Base-by-base conservation (phyloP, 2,113 vertebrate species). In the Salminus brasiliensis region DNA sequence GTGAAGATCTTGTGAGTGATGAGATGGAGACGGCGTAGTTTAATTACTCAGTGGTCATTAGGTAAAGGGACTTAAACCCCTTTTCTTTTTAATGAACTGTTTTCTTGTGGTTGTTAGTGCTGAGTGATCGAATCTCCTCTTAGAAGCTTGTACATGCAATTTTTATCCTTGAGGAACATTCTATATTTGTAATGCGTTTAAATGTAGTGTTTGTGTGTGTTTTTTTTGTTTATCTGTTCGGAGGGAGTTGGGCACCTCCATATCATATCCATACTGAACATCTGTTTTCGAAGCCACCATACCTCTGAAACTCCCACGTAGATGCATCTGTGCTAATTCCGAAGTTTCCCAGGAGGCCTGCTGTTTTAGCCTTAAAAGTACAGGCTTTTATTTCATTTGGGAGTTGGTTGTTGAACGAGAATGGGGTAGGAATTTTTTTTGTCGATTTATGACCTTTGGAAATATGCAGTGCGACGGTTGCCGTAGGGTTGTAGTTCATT, bases 261-360 rank as follows among this genome's bases (percentile, higher is more conserved):
- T 30, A 21, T 66, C 39, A 5, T 66, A 9, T 47, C 21, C 21
- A 73, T 45, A 30, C n/a, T 36, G 3, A 75, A 57, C 43, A 65
- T 70, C 21, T 79, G 55, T 53, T 79, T 36, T 74, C 47, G 49
- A 80, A 53, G 63, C 34, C 21, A 10, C 23, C 2, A 21, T 18
- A 18, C 60, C 30, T 23, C 18, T 63, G 53, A 73, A 72, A 49
- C 53, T 74, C 63, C 53, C 70, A 74, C 62, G 70, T 71, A 39
- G n/a, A n/a, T n/a, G n/a, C 81, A 76, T 79, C 66, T 79, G 81
- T 75, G 72, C 30, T 36, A 29, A 29, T 79, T 34, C 59, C 39
- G 39, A 71, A 11, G 34, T 70, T 79, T 83, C 77, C 39, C 57
- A 75, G 30, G 13, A 80, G 2, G n/a, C 9, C 29, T 62, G 25